Evolutionary conservation across 2,888 invertebrate genomes (phyloP).

Genomic region (Candidula unifasciata): DNA sequence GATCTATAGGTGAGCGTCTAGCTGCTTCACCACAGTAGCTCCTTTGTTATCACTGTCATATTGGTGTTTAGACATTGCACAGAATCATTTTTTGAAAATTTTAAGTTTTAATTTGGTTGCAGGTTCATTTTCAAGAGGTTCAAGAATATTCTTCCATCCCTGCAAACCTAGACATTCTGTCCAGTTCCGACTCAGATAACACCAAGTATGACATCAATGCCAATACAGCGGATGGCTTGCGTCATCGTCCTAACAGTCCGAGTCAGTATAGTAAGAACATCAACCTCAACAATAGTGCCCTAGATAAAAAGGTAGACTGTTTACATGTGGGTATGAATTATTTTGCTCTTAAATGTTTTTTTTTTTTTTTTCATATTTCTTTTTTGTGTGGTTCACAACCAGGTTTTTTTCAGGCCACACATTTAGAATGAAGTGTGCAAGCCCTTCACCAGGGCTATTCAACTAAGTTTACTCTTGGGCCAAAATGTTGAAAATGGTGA

Average conservation of each 20-base stretch:
- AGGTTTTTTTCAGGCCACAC: neutral
- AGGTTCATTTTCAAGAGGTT: constrained; percentile 44
- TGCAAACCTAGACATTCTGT: neutral
- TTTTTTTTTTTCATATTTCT: neutral
- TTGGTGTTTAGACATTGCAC: no score
- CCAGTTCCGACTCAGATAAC: neutral
- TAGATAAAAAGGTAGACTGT: constrained; percentile 32
- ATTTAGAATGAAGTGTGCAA: neutral
- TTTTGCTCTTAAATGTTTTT: neutral
- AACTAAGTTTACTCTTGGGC: no score
- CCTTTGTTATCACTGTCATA: no score
- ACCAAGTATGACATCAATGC: constrained; percentile 12
- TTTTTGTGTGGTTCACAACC: neutral
- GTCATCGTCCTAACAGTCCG: neutral
- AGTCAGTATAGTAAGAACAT: neutral
- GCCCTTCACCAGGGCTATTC: no score
- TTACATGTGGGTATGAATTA: no score
- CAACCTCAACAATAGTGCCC: constrained; percentile 35
- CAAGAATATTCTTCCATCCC: constrained; percentile 16
- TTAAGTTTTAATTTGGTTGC: no score
- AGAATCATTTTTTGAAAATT: no score
- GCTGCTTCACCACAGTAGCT: no score
- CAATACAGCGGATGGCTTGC: neutral
- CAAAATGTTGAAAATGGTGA: no score
- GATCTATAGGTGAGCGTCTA: no score